A percentile compares a stretch with the other conserved stretches of the same genome.
Conservation (phyloP, 2,113 vertebrate species). For the Dicaeum eximium region DNA sequence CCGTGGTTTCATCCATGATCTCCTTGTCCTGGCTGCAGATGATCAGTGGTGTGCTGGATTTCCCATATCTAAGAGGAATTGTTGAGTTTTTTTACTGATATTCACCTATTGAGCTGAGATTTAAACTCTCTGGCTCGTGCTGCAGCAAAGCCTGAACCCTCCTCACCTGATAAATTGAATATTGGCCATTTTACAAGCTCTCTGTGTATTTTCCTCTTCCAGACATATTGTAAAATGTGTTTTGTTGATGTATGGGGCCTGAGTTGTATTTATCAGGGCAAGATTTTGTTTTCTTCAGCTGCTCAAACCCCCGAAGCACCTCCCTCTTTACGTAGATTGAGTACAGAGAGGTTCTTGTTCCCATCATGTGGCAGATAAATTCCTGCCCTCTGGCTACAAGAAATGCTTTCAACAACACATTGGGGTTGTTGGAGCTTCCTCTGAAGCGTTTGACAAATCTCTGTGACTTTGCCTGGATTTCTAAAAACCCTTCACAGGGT, state of each 20-base stretch:
- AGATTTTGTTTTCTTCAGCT: not conserved
- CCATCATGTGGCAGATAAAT: not conserved
- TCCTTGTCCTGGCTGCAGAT: not conserved
- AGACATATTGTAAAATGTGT: not conserved
- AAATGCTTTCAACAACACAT: not conserved
- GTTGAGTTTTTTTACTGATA: not conserved
- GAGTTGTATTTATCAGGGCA: not conserved
- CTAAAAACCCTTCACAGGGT: rapidly evolving
- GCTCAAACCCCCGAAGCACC: not conserved
- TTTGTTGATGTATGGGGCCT: not conserved
- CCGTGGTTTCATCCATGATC: rapidly evolving
- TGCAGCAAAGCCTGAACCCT: rapidly evolving
- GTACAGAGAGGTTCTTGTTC: not conserved
- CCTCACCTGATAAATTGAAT: not conserved
- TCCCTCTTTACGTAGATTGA: not conserved
- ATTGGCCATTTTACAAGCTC: rapidly evolving
- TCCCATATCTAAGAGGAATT: rapidly evolving
- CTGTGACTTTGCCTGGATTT: not conserved
- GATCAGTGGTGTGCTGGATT: not conserved
- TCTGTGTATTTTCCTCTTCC: not conserved
- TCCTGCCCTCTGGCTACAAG: not conserved
- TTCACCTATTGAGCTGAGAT: not conserved
- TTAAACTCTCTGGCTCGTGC: rapidly evolving
- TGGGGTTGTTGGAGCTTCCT: not conserved
- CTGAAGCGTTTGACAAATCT: not conserved